phyloP scores from a whole-genome alignment of 1,140 invertebrate genomes.

The Psilanteris sp. region DNA sequence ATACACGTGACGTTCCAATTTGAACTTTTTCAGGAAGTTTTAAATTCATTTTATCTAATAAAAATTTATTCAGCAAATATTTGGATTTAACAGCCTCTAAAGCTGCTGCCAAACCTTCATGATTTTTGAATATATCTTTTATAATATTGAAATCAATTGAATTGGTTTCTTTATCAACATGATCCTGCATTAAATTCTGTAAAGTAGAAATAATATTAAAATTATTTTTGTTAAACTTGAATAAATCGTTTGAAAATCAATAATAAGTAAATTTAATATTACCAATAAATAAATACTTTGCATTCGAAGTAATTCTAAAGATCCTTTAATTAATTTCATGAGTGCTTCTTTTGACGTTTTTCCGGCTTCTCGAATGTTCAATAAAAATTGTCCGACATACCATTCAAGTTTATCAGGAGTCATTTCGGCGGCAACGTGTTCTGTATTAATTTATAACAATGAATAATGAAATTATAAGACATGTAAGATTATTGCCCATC shows the following conservation, averaged over 20 bases:
- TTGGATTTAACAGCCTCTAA: slow-evolving; percentile 7
- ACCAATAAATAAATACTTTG: no score
- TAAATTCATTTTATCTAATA: slow-evolving; percentile 8
- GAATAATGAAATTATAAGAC: no score
- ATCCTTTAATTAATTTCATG: no score
- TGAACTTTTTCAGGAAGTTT: background rate
- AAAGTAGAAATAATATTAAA: slow-evolving; percentile 5
- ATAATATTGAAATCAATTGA: slow-evolving; percentile 6
- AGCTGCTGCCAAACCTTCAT: background rate
- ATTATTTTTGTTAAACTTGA: background rate
- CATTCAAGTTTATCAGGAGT: no score
- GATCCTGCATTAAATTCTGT: slow-evolving; percentile 4
- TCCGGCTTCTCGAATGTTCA: no score
- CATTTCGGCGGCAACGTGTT: no score
- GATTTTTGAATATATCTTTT: background rate
- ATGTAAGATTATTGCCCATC: no score
- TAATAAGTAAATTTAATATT: no score
- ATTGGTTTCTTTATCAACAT: slow-evolving; percentile 10
- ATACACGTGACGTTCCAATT: background rate
- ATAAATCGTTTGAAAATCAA: background rate
- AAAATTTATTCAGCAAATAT: slow-evolving; percentile 21
- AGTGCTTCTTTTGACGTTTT: no score
- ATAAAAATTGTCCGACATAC: no score
- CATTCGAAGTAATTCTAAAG: no score
- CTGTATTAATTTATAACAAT: no score